Evolutionary conservation across 2,888 invertebrate genomes (phyloP).

Genomic region (Cheilosia vernalis): DNA sequence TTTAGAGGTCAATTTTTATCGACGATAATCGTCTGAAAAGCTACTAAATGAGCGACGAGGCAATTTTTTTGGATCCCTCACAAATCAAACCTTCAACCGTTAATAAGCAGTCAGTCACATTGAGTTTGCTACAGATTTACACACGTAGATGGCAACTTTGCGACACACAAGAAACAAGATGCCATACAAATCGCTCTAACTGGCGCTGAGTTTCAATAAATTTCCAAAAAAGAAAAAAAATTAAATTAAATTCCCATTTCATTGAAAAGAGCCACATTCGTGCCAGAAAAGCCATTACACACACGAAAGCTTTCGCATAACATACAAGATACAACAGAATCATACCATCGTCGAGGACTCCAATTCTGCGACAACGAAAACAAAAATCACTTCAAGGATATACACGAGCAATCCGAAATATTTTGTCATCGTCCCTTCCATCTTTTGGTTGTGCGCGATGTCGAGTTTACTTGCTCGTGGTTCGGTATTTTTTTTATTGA

Average conservation of each 20-base stretch:
- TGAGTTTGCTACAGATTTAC: not conserved
- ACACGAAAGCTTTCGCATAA: conserved; percentile 18
- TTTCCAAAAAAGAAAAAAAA: conserved; percentile 6
- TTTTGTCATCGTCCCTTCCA: not conserved
- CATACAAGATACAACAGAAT: not conserved
- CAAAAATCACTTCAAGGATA: conserved; percentile 50
- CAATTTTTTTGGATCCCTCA: too few relatives aligned
- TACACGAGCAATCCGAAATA: conserved; percentile 33
- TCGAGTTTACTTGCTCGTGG: conserved; percentile 14
- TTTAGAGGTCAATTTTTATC: too few relatives aligned
- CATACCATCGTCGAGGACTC: not conserved
- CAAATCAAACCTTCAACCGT: too few relatives aligned
- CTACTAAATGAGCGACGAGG: too few relatives aligned
- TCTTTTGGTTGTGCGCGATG: not conserved
- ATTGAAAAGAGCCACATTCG: conserved; percentile 36
- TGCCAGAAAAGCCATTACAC: conserved; percentile 47
- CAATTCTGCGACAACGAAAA: not conserved
- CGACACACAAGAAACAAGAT: not conserved
- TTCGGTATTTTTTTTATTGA: conserved; percentile 41
- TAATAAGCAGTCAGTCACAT: too few relatives aligned
- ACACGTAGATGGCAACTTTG: not conserved
- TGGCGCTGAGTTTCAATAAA: conserved; percentile 22
- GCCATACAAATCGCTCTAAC: not conserved
- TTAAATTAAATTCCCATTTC: conserved; percentile 53
- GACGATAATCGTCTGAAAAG: too few relatives aligned